Evolutionary conservation across 2,888 invertebrate species (phyloP), one percentile per base, ranked within the genome.

Genomic region (Hirtodrosophila trivittata): DNA sequence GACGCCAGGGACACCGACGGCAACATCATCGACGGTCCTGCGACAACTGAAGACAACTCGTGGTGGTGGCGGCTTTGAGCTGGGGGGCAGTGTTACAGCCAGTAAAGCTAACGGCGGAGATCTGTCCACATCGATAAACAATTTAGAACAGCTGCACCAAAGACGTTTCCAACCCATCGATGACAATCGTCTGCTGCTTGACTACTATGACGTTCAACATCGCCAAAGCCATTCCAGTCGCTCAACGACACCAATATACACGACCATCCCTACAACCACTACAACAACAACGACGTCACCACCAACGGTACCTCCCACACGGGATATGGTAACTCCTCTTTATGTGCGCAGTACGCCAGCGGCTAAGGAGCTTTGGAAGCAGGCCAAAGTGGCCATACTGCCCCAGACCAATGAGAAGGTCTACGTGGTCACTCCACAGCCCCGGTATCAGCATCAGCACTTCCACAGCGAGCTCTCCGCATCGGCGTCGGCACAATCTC

Each of bases 371-470:
- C 78, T 87, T 1, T 96, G 95, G 95, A 93, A 94, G 33, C 92
- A 92, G 81, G 92, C 94, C 66, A 93, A 94, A 86, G 93, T 95
- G 1, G 93, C 95, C 12, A 94, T 95, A 86, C 94, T 95, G 8
- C 94, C 95, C n/a, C 90, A 94, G 57, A 95, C 95, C 3, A 94
- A 94, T 82, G 96, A 96, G 90, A 95, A 95, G 87, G 93, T 96
- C 0, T 96, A 96, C 76, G 95, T 96, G 0, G 96, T 96, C 0
- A 96, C 96, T 2, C 95, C 96, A 0, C 94, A 94, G 83, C 93
- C 95, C 12, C 55, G 69, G 1, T 81, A 74, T 46, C 83, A 69
- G 52, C 37, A 65, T 66, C 51, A 47, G 1, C 47, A 42, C 18
- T 3, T 2, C 5, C 47, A 42, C 18, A 21, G 18, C 5, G 77